These are phyloP conservation scores for Hemitrygon akajei DNA, from an alignment of 2,797 vertebrate species.

Conservation along the genomic window DNA sequence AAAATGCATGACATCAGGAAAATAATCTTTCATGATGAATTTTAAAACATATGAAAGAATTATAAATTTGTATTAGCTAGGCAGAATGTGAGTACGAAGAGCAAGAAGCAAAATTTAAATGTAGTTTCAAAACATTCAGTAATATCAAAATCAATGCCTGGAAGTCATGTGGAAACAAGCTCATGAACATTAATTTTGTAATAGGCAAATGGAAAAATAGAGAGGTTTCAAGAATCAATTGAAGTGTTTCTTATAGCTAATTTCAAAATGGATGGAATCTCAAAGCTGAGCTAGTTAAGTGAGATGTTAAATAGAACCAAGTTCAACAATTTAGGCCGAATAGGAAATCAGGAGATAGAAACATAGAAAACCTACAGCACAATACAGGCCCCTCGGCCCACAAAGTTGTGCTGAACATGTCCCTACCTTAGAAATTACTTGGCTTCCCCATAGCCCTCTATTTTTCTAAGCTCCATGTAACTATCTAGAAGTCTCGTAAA, in stretches of 20 bases:
- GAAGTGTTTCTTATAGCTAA: not conserved
- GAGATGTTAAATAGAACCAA: constrained; percentile 8
- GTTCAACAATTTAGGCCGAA: constrained; percentile 28
- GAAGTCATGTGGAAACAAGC: not conserved
- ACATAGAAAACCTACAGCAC: too few relatives aligned
- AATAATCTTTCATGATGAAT: not conserved
- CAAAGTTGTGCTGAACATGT: too few relatives aligned
- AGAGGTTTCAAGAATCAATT: not conserved
- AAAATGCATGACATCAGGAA: not conserved
- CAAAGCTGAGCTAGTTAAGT: constrained; percentile 7
- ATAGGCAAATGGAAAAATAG: not conserved
- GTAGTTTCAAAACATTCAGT: not conserved
- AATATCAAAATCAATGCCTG: not conserved
- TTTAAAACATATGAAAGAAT: not conserved
- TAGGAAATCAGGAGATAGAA: constrained; percentile 33
- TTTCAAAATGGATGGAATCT: constrained; percentile 13
- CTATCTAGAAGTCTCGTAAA: too few relatives aligned
- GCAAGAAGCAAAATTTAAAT: not conserved
- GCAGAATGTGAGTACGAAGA: not conserved
- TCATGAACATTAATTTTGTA: not conserved
- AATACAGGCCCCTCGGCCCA: too few relatives aligned
- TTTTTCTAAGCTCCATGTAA: too few relatives aligned
- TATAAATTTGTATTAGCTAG: not conserved
- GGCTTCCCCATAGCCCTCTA: too few relatives aligned
- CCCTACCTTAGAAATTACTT: too few relatives aligned